Evolutionary conservation across 2,113 vertebrate genomes (phyloP), one percentile per base, ranked within the genome.

Genomic region (Colaptes auratus): DNA sequence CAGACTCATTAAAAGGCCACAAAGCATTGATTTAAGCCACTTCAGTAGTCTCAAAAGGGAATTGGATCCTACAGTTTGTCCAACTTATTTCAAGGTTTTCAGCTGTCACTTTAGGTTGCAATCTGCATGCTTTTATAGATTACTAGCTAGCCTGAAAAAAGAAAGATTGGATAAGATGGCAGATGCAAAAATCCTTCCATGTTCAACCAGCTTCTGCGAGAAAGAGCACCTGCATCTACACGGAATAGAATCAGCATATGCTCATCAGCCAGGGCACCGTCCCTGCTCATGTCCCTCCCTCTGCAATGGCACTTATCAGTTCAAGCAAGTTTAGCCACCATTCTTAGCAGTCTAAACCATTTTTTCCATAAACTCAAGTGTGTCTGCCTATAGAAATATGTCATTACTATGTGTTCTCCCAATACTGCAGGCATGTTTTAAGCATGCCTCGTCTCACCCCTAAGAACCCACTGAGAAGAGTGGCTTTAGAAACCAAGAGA

Each of bases 291-390:
- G 9, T 52, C 25, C n/a, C 44, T 90, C 64, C 19, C 36, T 89
- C 52, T 2, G 1, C 18, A 39, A 50, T 0, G 0, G 46, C 46
- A 84, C 59, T 63, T 0, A 0, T 15, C 30, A 70, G 42, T 31
- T 77, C 66, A 77, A 88, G 19, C 36, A 74, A 77, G 63, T 52
- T 80, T 83, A 79, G 85, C 63, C 20, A 88, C 48, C 27, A 59
- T 39, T 66, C 21, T 69, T 27, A 86, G 70, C 91, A 87, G 36
- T 18, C 16, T 64, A 31, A 92, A 71, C 30, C 48, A 50, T 20
- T 28, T 12, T 8, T 82, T 85, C 59, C 60, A 0, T 56, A 81
- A 84, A 76, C 44, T 42, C 66, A 59, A 63, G 46, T 39, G 72
- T 17, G 50, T 24, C 39, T 31, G 64, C 50, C 52, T 80, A 70